These are phyloP conservation scores for Drosophila anomalipes DNA, from an alignment of 2,888 invertebrate genomes.

Conservation along the genomic window DNA sequence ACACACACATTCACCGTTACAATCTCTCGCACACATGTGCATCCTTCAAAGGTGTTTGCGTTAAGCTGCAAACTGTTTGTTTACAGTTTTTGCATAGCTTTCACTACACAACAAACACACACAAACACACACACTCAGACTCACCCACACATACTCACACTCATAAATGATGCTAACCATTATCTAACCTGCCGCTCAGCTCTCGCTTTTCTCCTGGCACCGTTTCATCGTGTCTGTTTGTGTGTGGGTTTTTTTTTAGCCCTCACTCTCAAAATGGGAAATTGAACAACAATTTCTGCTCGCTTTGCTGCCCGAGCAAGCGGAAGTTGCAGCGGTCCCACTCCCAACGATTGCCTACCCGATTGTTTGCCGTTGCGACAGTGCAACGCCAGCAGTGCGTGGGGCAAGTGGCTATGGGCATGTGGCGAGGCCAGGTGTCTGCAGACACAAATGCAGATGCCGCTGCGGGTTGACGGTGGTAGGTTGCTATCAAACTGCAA, in stretches of 20 bases:
- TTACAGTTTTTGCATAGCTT: conserved; percentile 79
- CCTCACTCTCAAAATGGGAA: conserved; percentile 76
- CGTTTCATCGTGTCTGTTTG: conserved; percentile 12
- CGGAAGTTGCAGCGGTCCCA: conserved; percentile 66
- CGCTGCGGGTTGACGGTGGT: conserved; percentile 17
- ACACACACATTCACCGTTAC: conserved; percentile 7
- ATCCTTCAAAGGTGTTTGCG: conserved; percentile 78
- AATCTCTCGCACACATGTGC: conserved; percentile 41
- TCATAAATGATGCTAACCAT: conserved; percentile 54
- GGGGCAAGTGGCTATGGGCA: neutral
- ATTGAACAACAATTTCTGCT: conserved; percentile 84
- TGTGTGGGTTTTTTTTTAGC: conserved; percentile 14
- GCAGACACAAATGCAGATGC: neutral
- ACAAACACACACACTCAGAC: neutral
- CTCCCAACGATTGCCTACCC: conserved; percentile 6
- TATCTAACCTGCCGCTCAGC: conserved; percentile 65
- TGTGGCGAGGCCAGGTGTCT: neutral
- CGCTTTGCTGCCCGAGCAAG: conserved; percentile 83
- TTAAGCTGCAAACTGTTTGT: conserved; percentile 78
- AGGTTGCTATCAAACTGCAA: conserved; percentile 69
- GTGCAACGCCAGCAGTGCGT: conserved; percentile 1
- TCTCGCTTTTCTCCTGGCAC: conserved; percentile 32
- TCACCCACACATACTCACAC: neutral
- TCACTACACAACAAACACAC: conserved; percentile 49
- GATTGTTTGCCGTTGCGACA: conserved; percentile 22